Base-by-base conservation (phyloP, 2,113 vertebrate genomes). In the Struthidea cinerea region DNA sequence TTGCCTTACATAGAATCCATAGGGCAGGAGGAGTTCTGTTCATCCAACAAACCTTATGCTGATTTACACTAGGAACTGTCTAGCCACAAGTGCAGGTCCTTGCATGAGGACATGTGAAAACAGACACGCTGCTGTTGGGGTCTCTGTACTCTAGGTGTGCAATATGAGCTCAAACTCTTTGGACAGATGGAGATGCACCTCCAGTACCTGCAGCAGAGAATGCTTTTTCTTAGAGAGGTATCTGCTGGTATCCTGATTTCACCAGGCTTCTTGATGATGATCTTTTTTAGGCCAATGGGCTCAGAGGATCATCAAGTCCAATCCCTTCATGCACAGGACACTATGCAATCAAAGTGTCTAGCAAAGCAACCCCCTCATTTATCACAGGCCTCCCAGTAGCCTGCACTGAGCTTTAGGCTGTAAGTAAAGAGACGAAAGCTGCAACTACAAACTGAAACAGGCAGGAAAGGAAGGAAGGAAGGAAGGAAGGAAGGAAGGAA, bases 101-200 rank as follows among this genome's bases (percentile, higher is more conserved):
- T 64, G 17, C 41, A 60, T 1, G 2, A 67, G 27, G 44, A n/a
- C 12, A 3, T 19, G 17, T 37, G 53, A 73, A 22, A 69, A 14
- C 7, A 82, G 37, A 64, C 24, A 26, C 0, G 0, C 20, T 67
- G 19, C 17, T 68, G 3, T 35, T 59, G 46, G 5, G 3, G 2
- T 85, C 27, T 79, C 41, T 2, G 0, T 41, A 18, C 7, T 60
- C 21, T 32, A 64, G n/a, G 32, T 1, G 8, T 7, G 22, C 13
- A 56, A 11, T 12, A 10, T 21, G 26, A 95, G 8, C 67, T 83
- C 49, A 64, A 13, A 41, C 13, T 75, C 2, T 52, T 52, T 32
- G 24, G 19, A 59, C 4, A 18, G 21, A 49, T 2, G 4, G 16
- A 61, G 20, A 61, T 49, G 18, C 2, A 56, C 7, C 13, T 56